Conservation (phyloP, 2,797 vertebrate species). For the Hemitrygon akajei region DNA sequence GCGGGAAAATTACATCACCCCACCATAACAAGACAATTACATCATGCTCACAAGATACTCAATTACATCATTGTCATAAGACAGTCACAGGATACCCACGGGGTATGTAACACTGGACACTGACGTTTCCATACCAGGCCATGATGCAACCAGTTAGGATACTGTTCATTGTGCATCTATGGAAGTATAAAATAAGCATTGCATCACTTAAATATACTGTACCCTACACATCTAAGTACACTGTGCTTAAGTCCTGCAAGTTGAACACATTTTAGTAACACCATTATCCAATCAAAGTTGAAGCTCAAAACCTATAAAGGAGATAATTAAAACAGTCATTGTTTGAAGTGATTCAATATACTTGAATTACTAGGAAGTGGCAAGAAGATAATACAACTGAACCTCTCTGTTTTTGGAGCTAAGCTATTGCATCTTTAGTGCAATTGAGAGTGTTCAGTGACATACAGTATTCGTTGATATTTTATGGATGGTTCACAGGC, state of each 20-base stretch:
- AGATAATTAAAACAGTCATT: not conserved
- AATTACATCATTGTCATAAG: too few species aligned
- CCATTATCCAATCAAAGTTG: not conserved
- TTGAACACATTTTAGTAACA: not conserved
- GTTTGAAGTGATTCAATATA: not conserved
- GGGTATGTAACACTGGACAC: too few species aligned
- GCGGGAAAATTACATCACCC: too few species aligned
- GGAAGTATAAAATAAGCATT: not conserved
- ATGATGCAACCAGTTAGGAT: too few species aligned
- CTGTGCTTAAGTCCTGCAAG: not conserved
- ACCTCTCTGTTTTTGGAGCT: not conserved
- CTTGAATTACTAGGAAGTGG: not conserved
- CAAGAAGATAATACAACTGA: constrained; percentile 16
- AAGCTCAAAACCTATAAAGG: constrained; percentile 14
- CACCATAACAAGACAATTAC: too few species aligned
- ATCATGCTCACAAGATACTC: too few species aligned
- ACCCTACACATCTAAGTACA: not conserved
- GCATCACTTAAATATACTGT: not conserved
- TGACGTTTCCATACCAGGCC: too few species aligned
- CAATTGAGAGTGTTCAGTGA: constrained; percentile 4
- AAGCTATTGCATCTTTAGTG: constrained; percentile 28
- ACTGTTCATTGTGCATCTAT: too few species aligned
- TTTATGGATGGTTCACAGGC: not conserved
- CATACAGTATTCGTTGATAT: not conserved
- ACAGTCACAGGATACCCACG: too few species aligned